Evolutionary conservation across 2,797 vertebrate genomes (phyloP), one percentile per base, ranked within the genome.

Genomic region (Helostoma temminkii): DNA sequence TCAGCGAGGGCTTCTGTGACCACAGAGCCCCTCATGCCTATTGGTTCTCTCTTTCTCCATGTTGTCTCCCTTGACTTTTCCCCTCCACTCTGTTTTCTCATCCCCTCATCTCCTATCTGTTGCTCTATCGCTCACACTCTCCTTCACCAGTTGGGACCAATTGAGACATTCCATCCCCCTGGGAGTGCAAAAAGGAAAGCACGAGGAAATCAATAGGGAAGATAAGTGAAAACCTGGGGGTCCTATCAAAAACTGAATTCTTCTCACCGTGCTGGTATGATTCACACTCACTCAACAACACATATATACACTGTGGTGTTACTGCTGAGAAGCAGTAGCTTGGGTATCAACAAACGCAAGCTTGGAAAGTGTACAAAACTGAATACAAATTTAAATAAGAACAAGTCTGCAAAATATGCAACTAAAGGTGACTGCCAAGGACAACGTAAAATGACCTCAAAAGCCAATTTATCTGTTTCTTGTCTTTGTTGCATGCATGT

Each of bases 141-240:
- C 80, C 60, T 81, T 88, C 67, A 66, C 87, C 50, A 69, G 74
- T 54, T 54, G 69, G 83, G 85, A 89, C 88, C 88, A 81, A 93
- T 87, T 88, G 91, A 93, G 92, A 92, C 87, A 87, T 91, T 84
- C 76, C 66, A 12, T 92, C 87, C 87, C n/a, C 85, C 78, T 69
- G 86, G 88, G 91, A 84, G 82, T n/a, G 82, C 81, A 86, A 85
- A 89, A 85, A 74, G 79, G 77, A 75, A 87, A 79, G 81, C 84
- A 89, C 84, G 84, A 88, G 82, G 90, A 92, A 90, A 93, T 94
- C 91, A 89, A 93, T 92, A 91, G 45, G 77, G 78, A 87, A 84
- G 84, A 91, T 91, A 89, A 89, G 86, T 88, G 85, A 93, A 89
- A 85, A 92, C 88, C 87, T 83, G 84, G 83, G 86, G 86, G 86